Base-by-base conservation (phyloP, 2,113 vertebrate genomes). In the Corvus cornix region DNA sequence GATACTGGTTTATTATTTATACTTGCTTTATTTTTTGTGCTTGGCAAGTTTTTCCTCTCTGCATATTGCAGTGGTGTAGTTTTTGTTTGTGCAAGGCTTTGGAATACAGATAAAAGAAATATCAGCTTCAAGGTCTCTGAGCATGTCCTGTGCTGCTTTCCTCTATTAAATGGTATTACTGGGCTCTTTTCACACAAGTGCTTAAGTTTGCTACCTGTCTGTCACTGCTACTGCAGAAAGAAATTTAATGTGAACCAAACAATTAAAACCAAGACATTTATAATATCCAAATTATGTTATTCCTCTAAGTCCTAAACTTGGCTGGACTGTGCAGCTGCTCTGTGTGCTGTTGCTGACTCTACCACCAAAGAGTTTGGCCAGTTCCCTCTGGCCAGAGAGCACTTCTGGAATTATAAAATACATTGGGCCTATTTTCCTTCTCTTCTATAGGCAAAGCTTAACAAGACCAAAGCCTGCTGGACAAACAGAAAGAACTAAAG, bases 401-500 rank as follows among this genome's bases (percentile, higher is more conserved):
- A 86, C 24, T 94, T 80, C 77, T 96, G 79, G 89, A 96, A 80
- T 93, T 90, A 77, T 88, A 82, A 92, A 93, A 89, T 82, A 31
- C 37, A 62, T n/a, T 35, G 43, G 59, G 37, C 18, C 66, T 91
- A 8, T 77, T 92, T 94, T 64, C 43, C 53, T 93, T 90, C 56
- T 43, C 64, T 92, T 92, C 91, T 66, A 69, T 19, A 90, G 62
- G 66, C 43, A 62, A 90, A 93, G 64, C 94, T 93, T 96, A 89
- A 96, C 85, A 84, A 96, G 86, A 83, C 81, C 69, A 87, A 87
- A 93, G 88, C 88, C 96, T 96, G 91, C 87, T 90, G 93, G 93
- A 97, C 93, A 96, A 96, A 96, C 87, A 91, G 95, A 95, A 89
- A 91, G 78, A 96, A 80, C 75, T 62, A 58, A 95, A 90, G 90